These are phyloP conservation scores for Heliothis virescens DNA, from an alignment of 1,140 invertebrate genomes.

Conservation along the genomic window DNA sequence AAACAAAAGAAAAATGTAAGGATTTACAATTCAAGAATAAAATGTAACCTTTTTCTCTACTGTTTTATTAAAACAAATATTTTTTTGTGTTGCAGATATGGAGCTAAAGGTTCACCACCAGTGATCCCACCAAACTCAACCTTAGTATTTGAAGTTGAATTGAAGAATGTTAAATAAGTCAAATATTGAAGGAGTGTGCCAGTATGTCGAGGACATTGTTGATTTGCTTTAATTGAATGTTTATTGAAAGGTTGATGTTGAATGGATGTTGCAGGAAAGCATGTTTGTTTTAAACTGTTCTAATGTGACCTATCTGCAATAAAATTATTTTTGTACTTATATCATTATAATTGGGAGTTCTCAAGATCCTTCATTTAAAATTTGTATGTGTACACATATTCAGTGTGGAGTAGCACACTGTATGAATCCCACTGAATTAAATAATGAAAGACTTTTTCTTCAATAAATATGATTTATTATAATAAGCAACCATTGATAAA, in stretches of 20 bases:
- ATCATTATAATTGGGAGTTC: no score
- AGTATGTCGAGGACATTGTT: slow-evolving; percentile 57
- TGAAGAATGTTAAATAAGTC: slow-evolving; percentile 92
- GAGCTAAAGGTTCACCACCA: slow-evolving; percentile 92
- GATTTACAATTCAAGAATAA: no score
- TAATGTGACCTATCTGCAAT: slow-evolving; percentile 60
- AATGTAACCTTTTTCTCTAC: no score
- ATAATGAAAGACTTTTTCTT: no score
- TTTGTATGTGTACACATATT: no score
- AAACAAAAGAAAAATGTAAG: no score
- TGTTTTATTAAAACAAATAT: no score
- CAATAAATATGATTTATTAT: no score
- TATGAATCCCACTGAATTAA: no score
- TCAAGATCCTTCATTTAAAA: no score
- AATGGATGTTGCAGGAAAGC: slow-evolving; percentile 45
- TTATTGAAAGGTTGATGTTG: slow-evolving; percentile 63
- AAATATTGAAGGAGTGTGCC: slow-evolving; percentile 35
- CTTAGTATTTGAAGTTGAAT: slow-evolving; percentile 95
- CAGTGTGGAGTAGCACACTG: no score
- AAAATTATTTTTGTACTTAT: slow-evolving; percentile 3
- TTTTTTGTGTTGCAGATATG: slow-evolving; percentile 90
- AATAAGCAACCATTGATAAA: neutral
- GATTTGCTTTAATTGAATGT: slow-evolving; percentile 61
- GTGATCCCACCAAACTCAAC: slow-evolving; percentile 94
- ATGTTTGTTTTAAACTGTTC: slow-evolving; percentile 44